A percentile compares a stretch with the other conserved stretches of the same genome.
Evolutionary conservation across 2,113 vertebrate species (phyloP).

Genomic region (Cinclus mexicanus): DNA sequence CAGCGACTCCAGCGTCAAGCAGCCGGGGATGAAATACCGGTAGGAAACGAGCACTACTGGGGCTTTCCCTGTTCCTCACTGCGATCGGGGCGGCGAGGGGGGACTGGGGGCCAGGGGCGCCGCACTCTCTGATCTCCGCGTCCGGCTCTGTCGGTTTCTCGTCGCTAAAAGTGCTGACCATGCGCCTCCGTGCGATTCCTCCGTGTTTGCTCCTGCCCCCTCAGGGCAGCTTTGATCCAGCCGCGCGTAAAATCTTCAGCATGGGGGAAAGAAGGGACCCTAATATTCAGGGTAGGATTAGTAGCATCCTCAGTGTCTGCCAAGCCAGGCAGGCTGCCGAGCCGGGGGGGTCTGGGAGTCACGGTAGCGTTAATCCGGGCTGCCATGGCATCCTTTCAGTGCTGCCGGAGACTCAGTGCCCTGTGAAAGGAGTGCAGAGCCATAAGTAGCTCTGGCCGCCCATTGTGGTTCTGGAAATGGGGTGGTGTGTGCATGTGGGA

Average conservation of each 20-base stretch:
- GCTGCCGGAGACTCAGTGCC: neutral
- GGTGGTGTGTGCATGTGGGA: no score
- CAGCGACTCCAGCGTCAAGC: slow-evolving; percentile 81
- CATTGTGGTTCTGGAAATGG: fast-evolving
- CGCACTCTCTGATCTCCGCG: neutral
- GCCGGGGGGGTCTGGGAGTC: neutral
- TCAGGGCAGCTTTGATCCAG: neutral
- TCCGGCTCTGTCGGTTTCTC: neutral
- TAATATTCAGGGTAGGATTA: neutral
- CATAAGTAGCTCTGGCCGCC: fast-evolving
- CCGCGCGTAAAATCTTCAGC: neutral
- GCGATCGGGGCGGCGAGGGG: neutral
- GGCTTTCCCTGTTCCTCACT: neutral
- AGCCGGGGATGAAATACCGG: slow-evolving; percentile 93
- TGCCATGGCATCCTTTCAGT: neutral
- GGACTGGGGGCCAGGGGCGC: neutral
- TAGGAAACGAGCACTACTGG: slow-evolving; percentile 68
- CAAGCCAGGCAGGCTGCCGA: neutral
- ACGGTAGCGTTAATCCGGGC: neutral
- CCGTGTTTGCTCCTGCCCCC: neutral
- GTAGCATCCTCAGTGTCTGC: neutral
- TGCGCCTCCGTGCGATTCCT: neutral
- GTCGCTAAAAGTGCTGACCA: neutral
- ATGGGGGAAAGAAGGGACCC: neutral
- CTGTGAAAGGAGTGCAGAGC: fast-evolving